Evolutionary conservation across 2,113 vertebrate species (phyloP).

Genomic region (Barnardius zonarius): DNA sequence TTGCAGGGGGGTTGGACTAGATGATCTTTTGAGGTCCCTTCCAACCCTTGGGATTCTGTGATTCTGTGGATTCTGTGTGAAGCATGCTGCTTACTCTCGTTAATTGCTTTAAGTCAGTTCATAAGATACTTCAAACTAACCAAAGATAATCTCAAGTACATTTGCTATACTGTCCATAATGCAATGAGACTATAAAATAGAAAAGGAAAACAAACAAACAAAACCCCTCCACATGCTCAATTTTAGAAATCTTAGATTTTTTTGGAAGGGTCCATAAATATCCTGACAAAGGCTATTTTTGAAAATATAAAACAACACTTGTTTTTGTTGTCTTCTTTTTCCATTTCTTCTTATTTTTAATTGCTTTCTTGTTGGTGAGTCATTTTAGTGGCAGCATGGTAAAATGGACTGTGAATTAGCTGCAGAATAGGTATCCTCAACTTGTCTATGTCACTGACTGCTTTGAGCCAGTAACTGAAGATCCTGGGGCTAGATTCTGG

Average conservation of each 20-base stretch:
- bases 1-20: too few species aligned
- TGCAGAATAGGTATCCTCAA: neutral
- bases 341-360: neutral
- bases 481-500: neutral
- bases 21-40: too few species aligned
- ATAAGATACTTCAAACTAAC: neutral
- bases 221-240: fast-evolving
- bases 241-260: neutral
- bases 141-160: neutral
- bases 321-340: neutral
- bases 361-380: neutral
- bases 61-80: too few species aligned
- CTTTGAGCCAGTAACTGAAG: neutral
- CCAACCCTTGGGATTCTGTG: too few species aligned
- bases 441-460: neutral
- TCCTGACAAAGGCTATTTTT: neutral
- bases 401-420: neutral
- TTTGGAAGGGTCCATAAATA: neutral
- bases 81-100: neutral
- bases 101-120: neutral
- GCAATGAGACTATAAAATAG: neutral
- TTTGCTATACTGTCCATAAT: neutral
- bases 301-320: neutral
- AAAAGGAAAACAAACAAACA: neutral
- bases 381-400: neutral